Evolutionary conservation across 2,113 vertebrate genomes (phyloP).

Genomic region (Marmota flaviventris): DNA sequence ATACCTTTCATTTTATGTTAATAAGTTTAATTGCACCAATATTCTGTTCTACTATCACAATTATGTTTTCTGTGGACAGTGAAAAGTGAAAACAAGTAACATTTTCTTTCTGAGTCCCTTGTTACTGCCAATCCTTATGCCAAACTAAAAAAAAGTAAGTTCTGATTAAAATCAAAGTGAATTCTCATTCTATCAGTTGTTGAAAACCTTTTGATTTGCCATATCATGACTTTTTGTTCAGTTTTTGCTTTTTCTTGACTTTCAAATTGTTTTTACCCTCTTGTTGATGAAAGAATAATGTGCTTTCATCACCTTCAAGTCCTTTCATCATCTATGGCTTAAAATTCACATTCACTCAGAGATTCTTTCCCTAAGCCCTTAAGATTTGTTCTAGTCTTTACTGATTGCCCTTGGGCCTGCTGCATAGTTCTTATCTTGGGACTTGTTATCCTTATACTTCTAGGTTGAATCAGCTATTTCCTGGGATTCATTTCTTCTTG

Average conservation of each 20-base stretch:
- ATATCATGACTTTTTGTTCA: background rate
- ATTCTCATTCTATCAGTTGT: background rate
- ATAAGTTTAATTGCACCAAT: background rate
- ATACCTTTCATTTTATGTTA: background rate
- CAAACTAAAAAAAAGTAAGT: background rate
- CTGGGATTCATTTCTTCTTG: background rate
- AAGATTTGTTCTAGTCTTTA: background rate
- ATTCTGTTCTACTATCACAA: background rate
- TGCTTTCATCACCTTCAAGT: background rate
- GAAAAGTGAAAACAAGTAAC: background rate
- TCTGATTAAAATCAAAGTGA: background rate
- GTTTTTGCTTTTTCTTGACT: background rate
- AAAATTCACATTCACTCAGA: background rate
- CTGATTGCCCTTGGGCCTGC: background rate
- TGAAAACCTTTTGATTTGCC: background rate
- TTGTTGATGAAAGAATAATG: background rate
- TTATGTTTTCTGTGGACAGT: background rate
- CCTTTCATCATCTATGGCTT: background rate
- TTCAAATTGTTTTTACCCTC: background rate
- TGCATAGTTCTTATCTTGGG: background rate
- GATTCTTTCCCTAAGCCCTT: background rate
- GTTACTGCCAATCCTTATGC: background rate
- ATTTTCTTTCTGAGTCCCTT: background rate
- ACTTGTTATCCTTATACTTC: background rate
- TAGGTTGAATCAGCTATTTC: background rate